phyloP scores from a whole-genome alignment of 1,140 invertebrate species.

The Bathynomus jamesi region DNA sequence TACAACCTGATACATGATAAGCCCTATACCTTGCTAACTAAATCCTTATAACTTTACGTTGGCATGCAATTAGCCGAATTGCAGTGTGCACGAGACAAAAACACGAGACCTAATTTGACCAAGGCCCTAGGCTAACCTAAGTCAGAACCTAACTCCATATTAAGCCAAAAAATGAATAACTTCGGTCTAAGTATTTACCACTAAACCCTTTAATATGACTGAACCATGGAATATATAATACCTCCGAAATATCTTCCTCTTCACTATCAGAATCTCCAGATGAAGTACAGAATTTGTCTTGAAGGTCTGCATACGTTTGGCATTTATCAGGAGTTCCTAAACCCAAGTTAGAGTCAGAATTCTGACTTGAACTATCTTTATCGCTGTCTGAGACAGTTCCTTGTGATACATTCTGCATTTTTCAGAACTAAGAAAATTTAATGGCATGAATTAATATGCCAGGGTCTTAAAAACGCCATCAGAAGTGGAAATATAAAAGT shows the following conservation, averaged over 20 bases:
- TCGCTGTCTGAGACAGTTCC: conserved; percentile 23
- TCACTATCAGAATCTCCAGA: conserved; percentile 30
- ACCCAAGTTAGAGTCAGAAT: conserved; percentile 7
- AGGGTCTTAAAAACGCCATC: conserved; percentile 22
- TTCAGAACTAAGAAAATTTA: conserved; percentile 21
- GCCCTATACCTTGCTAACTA: too few species aligned
- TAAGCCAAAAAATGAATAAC: too few species aligned
- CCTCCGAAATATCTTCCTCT: conserved; percentile 30
- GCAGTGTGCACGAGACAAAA: too few species aligned
- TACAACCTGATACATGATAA: too few species aligned
- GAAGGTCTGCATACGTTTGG: conserved; percentile 33
- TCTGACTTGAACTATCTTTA: conserved; percentile 22
- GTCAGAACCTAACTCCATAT: too few species aligned
- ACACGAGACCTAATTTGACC: too few species aligned
- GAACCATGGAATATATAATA: conserved; percentile 2
- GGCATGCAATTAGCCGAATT: too few species aligned
- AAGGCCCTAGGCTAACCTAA: too few species aligned
- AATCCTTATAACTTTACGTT: too few species aligned
- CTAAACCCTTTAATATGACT: too few species aligned
- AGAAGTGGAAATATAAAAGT: conserved; percentile 12
- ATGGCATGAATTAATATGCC: conserved; percentile 20
- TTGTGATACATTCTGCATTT: conserved; percentile 31
- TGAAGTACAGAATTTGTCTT: conserved; percentile 30
- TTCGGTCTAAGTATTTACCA: too few species aligned
- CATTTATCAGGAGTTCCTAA: conserved; percentile 23